Evolutionary conservation across 2,113 vertebrate genomes (phyloP).

Genomic region (Saguinus midas): DNA sequence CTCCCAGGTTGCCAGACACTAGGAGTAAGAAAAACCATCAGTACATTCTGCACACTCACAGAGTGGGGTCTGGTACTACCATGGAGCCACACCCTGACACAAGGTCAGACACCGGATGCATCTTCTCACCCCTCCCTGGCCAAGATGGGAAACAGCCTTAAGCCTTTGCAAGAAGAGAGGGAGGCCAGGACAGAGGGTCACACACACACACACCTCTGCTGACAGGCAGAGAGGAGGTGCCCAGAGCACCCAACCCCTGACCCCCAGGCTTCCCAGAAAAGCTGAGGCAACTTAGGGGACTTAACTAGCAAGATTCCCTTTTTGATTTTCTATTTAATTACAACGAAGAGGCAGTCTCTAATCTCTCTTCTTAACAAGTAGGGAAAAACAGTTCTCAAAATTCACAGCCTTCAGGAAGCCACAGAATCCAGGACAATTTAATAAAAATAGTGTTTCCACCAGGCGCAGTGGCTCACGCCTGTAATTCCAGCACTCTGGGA

Average conservation of each 20-base stretch:
- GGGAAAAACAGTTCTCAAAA: background rate
- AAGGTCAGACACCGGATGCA: no score
- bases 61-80: background rate
- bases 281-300: background rate
- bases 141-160: no score
- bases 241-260: background rate
- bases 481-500: no score
- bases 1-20: slow-evolving; percentile 82
- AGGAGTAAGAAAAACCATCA: background rate
- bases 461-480: no score
- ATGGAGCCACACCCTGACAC: background rate
- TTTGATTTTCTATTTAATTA: background rate
- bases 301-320: background rate
- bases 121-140: background rate
- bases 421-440: background rate
- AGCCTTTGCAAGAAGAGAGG: background rate
- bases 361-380: background rate
- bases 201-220: background rate
- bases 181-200: background rate
- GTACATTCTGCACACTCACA: accelerated
- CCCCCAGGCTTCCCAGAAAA: background rate
- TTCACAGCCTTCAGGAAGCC: background rate
- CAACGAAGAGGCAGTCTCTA: background rate
- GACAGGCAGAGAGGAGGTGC: background rate
- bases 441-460: background rate